phyloP scores from a whole-genome alignment of 2,113 vertebrate species.

The Megaleporinus macrocephalus region DNA sequence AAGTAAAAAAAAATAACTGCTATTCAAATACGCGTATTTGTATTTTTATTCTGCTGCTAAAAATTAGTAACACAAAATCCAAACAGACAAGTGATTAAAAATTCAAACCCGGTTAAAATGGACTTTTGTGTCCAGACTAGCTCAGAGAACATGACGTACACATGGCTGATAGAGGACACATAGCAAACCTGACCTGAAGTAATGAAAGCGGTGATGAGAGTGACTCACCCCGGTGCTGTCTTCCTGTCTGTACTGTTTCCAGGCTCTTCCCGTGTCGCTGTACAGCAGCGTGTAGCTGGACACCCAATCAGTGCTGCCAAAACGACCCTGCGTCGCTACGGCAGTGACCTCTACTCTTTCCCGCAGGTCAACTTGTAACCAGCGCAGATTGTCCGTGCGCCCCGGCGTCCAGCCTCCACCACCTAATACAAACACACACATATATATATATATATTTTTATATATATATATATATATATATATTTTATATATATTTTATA shows the following conservation, averaged over 20 bases:
- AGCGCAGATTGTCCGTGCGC: conserved; percentile 74
- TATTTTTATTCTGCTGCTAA: too few relatives aligned
- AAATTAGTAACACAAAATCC: too few relatives aligned
- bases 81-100: too few relatives aligned
- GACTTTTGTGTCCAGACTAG: too few relatives aligned
- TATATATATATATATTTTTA: background rate
- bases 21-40: too few relatives aligned
- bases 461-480: too few relatives aligned
- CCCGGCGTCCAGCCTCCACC: conserved; percentile 83
- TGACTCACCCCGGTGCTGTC: conserved; percentile 57
- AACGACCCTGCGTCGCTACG: conserved; percentile 81
- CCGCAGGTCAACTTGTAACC: conserved; percentile 85
- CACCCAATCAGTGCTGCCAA: conserved; percentile 85
- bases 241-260: conserved; percentile 84
- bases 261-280: conserved; percentile 84
- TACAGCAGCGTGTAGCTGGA: conserved; percentile 82
- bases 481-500: too few relatives aligned
- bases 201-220: background rate
- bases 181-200: background rate
- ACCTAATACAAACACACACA: conserved; percentile 66
- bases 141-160: too few relatives aligned
- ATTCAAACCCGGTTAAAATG: too few relatives aligned
- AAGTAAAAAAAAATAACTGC: too few relatives aligned
- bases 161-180: too few relatives aligned
- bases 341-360: conserved; percentile 82